Evolutionary conservation across 2,888 invertebrate species (phyloP), one percentile per base, ranked within the genome.

Genomic region (Acronicta leporina): DNA sequence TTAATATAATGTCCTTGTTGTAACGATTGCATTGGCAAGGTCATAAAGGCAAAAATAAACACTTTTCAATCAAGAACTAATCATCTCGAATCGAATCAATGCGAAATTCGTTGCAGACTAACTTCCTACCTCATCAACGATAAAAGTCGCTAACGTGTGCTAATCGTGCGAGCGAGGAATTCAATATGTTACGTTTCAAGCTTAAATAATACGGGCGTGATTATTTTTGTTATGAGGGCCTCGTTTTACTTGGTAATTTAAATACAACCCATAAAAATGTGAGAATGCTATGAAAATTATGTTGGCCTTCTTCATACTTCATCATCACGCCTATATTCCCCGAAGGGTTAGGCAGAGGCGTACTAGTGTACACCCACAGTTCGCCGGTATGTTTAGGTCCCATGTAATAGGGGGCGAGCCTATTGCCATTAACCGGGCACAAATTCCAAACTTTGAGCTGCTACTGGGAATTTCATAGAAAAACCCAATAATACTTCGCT

Each of bases 41-140:
- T 35, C 13, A 15, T n/a, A n/a, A 6, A 35, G 6, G 16, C 16
- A 20, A 38, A 20, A 38, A n/a, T n/a, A 38, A 8, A 38, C n/a
- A 35, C 8, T 63, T 55, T 63, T 68, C 30, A 63, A 64, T 55
- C 51, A 41, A 6, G 30, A 54, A n/a, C 33, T 0, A 48, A 55
- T 67, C 25, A 69, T 63, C 47, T 63, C 16, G 47, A 66, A 63
- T 63, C 41, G 9, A 68, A 47, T 47, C 27, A 15, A 62, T 51
- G 15, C 35, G 35, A 50, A 16, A 56, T 63, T 63, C 40, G 64
- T n/a, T 13, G 38, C 56, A 56, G 33, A 42, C 42, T 42, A 48
- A 48, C 13, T 60, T 47, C 35, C 35, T 47, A 33, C 7, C 33
- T 40, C 13, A 70, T 53, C 40, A 52, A 70, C 46, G 43, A 50